Evolutionary conservation across 2,888 invertebrate species (phyloP), one percentile per base, ranked within the genome.

Genomic region (Clusia tigrina): DNA sequence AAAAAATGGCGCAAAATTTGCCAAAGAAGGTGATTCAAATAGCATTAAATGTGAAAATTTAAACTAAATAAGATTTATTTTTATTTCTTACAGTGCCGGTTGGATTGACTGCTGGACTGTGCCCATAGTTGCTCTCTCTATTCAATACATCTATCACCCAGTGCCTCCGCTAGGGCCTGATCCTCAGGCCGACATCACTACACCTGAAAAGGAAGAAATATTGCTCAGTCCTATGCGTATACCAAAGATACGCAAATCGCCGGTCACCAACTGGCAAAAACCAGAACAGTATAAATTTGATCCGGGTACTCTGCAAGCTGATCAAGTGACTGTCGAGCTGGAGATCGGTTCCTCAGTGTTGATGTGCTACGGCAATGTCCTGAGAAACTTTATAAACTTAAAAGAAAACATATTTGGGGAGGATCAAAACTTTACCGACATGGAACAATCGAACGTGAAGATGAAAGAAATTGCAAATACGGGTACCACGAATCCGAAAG

Each of bases 41-140:
- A 15, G 3, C 5, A 20, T 20, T 52, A 23, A 52, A 9, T 15
- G 15, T 9, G 12, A 37, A 6, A 23, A 48, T 32, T 42, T 60
- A 22, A 22, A 17, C 6, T 48, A 10, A n/a, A n/a, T n/a, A n/a
- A n/a, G 5, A n/a, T 48, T n/a, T 48, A 48, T 5, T 17, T 48
- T 48, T 15, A 10, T 32, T 52, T 26, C 58, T 51, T 60, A 15
- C 17, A 72, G 85, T 65, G 80, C 83, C 37, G 96, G 96, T 1
- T 98, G 98, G 98, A 89, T 97, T 0, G 96, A 97, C 80, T 96
- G 96, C 78, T 96, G 96, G 96, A 93, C 93, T 54, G 95, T 97
- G 5, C 96, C 96, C 0, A 96, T 96, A 67, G 93, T 96, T 3
- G 95, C 96, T 0, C 85, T 98, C 20, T 95, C 93, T 71, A 94